Evolutionary conservation across 2,797 vertebrate genomes (phyloP).

Genomic region (Rhinogobio ventralis): DNA sequence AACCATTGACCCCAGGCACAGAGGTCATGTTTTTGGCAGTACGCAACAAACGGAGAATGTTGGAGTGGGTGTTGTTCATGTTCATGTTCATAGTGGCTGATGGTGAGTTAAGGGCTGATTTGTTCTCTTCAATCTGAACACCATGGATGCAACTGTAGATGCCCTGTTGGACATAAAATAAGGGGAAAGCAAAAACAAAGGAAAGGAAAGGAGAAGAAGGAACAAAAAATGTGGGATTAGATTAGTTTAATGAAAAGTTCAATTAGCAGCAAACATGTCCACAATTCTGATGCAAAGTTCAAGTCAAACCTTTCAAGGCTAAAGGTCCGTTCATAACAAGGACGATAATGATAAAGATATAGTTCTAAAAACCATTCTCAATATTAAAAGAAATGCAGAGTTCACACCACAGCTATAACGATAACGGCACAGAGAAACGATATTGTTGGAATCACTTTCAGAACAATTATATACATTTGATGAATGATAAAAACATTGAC

Average conservation of each 20-base stretch:
- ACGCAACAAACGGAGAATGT: constrained; percentile 95
- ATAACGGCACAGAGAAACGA: too few relatives aligned
- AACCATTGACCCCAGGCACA: constrained; percentile 84
- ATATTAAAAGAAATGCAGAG: too few relatives aligned
- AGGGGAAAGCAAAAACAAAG: constrained; percentile 28
- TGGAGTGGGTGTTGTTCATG: constrained; percentile 99
- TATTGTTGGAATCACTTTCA: too few relatives aligned
- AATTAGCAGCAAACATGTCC: constrained; percentile 11
- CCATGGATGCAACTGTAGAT: constrained; percentile 99
- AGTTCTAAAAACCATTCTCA: too few relatives aligned
- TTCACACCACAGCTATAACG: too few relatives aligned
- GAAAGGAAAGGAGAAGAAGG: constrained; percentile 17
- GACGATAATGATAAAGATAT: too few relatives aligned
- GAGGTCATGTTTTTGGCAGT: constrained; percentile 99
- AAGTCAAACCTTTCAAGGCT: neutral
- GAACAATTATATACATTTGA: too few relatives aligned
- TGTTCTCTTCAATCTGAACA: constrained; percentile 96
- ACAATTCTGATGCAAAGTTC: neutral
- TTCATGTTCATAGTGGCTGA: constrained; percentile 98
- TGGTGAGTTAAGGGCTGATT: constrained; percentile 93
- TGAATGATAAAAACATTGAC: too few relatives aligned
- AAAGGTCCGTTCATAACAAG: too few relatives aligned
- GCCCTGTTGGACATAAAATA: constrained; percentile 79
- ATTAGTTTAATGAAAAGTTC: neutral
- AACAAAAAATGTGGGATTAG: constrained; percentile 41